These are phyloP conservation scores for Coreius guichenoti DNA, from an alignment of 2,797 vertebrate species.

Conservation along the genomic window DNA sequence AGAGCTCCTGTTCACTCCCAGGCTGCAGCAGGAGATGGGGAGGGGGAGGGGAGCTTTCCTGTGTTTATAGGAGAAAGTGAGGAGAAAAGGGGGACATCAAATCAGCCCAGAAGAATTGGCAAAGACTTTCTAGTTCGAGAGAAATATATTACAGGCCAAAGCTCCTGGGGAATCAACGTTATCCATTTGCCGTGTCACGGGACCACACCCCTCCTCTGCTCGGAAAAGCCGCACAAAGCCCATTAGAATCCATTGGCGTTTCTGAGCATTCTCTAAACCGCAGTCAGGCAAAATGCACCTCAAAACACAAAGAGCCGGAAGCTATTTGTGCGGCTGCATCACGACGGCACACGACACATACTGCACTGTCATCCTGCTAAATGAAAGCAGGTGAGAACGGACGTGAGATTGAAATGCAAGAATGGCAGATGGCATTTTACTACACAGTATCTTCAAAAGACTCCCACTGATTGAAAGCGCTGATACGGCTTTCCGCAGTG, in stretches of 20 bases:
- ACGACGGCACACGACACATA: not conserved
- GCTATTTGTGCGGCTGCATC: constrained; percentile 17
- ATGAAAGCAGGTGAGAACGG: constrained; percentile 5
- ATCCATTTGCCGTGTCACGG: constrained; percentile 54
- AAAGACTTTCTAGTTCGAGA: constrained; percentile 49
- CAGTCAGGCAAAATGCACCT: constrained; percentile 29
- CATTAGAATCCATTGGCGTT: constrained; percentile 43
- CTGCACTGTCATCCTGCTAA: constrained; percentile 11
- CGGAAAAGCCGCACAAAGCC: constrained; percentile 42
- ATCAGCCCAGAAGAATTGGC: constrained; percentile 11
- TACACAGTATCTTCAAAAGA: constrained; percentile 51
- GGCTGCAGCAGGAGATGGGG: constrained; percentile 1
- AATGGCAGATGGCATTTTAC: constrained; percentile 32
- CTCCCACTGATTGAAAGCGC: constrained; percentile 71
- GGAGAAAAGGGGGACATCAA: constrained; percentile 39
- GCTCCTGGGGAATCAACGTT: constrained; percentile 45
- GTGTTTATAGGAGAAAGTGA: constrained; percentile 8
- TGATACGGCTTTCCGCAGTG: constrained; percentile 70
- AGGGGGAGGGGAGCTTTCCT: constrained; percentile 1
- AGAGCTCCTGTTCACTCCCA: constrained; percentile 41
- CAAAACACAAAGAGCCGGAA: constrained; percentile 38
- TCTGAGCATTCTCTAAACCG: constrained; percentile 32
- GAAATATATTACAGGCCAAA: constrained; percentile 44
- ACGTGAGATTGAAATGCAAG: constrained; percentile 3
- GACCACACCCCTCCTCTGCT: constrained; percentile 28